Percentiles rank a stretch among this genome's conserved stretches.
Conservation (phyloP, 2,888 invertebrate genomes). For the Carabus problematicus region DNA sequence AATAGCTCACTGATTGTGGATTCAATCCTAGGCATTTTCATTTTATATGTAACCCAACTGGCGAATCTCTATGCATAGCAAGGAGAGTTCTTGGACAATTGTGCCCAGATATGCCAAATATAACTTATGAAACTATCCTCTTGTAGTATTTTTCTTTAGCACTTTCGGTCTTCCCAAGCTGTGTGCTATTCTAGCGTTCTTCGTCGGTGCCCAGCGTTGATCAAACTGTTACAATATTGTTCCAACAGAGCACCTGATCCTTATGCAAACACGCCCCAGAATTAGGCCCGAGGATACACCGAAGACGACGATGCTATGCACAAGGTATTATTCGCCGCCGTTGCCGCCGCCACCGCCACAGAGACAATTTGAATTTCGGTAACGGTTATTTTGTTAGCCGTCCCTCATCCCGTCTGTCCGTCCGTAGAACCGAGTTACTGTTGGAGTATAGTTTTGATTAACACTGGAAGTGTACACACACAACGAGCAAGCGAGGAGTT, state of each 20-base stretch:
- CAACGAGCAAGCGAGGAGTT: no score
- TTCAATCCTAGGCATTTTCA: constrained; percentile 19
- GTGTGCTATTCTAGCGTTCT: background rate
- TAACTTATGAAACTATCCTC: no score
- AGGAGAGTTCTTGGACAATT: background rate
- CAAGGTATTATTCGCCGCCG: constrained; percentile 20
- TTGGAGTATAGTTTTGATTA: constrained; percentile 36
- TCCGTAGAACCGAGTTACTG: constrained; percentile 27
- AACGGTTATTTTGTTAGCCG: constrained; percentile 40
- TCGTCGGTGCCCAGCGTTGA: background rate
- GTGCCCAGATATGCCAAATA: no score
- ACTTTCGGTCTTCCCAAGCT: background rate
- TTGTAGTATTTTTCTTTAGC: no score
- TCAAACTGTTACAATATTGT: constrained; percentile 29
- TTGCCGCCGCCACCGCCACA: background rate
- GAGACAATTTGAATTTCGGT: constrained; percentile 39
- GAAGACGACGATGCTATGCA: constrained; percentile 14
- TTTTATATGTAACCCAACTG: constrained; percentile 6
- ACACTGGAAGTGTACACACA: constrained; percentile 3
- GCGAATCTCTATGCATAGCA: background rate
- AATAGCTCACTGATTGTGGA: constrained; percentile 27
- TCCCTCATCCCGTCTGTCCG: constrained; percentile 30
- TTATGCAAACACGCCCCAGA: constrained; percentile 26
- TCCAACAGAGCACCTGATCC: constrained; percentile 19
- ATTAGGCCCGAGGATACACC: constrained; percentile 21